Evolutionary conservation across 2,888 invertebrate genomes (phyloP).

Genomic region (Conus canariensis): DNA sequence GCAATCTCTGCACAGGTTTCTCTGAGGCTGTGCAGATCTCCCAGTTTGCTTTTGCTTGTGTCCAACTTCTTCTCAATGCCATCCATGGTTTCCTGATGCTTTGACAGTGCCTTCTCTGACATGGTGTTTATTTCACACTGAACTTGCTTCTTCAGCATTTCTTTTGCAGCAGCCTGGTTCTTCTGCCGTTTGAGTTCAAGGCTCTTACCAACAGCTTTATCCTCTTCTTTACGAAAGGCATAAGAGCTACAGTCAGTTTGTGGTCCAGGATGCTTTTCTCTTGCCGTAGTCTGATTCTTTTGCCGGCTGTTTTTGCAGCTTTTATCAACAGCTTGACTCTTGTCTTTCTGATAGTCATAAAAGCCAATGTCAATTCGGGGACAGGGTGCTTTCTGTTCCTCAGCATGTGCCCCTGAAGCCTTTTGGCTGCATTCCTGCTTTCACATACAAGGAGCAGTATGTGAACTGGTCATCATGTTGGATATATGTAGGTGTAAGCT

Average conservation of each 20-base stretch:
- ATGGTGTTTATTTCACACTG: not conserved
- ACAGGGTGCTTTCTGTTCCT: not conserved
- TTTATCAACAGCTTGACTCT: too few species aligned
- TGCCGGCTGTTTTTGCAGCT: too few species aligned
- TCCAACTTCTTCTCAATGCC: constrained; percentile 21
- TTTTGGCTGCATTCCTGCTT: not conserved
- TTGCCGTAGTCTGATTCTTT: too few species aligned
- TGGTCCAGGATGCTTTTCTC: not conserved
- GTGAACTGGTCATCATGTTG: not conserved
- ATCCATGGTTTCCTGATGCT: constrained; percentile 23
- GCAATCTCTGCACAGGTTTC: constrained; percentile 48
- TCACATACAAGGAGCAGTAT: constrained; percentile 18
- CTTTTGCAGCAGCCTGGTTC: not conserved
- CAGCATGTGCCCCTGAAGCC: not conserved
- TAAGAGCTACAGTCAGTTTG: not conserved
- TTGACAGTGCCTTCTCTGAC: not conserved
- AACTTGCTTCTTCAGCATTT: constrained; percentile 23
- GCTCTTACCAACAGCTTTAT: too few species aligned
- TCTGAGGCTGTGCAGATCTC: not conserved
- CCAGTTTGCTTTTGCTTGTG: constrained; percentile 23
- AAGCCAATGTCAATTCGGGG: constrained; percentile 16
- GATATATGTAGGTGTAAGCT: not conserved
- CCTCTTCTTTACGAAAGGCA: not conserved
- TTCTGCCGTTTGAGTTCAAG: not conserved
- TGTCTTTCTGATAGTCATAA: not conserved